Percentiles rank a stretch among this genome's conserved stretches.
Evolutionary conservation across 2,888 invertebrate species (phyloP).

Genomic region (Scaptomyza cyrtandrae): DNA sequence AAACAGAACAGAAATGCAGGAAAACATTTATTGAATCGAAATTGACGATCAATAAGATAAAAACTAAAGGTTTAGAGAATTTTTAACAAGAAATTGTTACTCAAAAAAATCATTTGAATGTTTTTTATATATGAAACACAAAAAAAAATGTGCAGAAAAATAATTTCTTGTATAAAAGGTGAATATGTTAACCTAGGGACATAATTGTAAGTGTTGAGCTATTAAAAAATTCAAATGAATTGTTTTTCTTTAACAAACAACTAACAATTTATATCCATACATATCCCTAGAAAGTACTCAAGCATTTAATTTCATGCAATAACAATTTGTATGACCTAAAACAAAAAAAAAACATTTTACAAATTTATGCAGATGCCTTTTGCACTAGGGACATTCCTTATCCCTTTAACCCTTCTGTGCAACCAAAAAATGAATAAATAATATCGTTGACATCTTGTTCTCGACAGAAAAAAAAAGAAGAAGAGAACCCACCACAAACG

Average conservation of each 20-base stretch:
- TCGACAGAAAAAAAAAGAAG: not conserved
- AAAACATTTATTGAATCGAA: not conserved
- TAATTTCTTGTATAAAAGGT: too few species aligned
- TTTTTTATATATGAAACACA: too few species aligned
- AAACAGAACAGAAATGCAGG: not conserved
- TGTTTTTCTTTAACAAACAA: not conserved
- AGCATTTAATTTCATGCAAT: conserved; percentile 5
- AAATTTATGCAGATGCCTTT: conserved; percentile 37
- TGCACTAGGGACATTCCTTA: not conserved
- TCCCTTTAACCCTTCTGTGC: not conserved
- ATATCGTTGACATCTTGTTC: not conserved
- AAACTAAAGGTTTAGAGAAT: not conserved
- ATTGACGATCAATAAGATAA: not conserved
- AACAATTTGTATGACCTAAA: conserved; percentile 5
- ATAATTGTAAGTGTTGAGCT: not conserved
- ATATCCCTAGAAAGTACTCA: not conserved
- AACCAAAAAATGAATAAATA: not conserved
- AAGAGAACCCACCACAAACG: conserved; percentile 33
- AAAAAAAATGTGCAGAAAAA: too few species aligned
- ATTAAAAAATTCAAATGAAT: not conserved
- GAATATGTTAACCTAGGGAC: too few species aligned
- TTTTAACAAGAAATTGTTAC: not conserved
- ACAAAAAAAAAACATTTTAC: conserved; percentile 12
- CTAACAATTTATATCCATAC: not conserved
- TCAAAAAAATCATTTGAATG: too few species aligned